A percentile compares a stretch with the other conserved stretches of the same genome.
phyloP scores from a whole-genome alignment of 2,797 vertebrate species.

The Gymnothorax javanicus region DNA sequence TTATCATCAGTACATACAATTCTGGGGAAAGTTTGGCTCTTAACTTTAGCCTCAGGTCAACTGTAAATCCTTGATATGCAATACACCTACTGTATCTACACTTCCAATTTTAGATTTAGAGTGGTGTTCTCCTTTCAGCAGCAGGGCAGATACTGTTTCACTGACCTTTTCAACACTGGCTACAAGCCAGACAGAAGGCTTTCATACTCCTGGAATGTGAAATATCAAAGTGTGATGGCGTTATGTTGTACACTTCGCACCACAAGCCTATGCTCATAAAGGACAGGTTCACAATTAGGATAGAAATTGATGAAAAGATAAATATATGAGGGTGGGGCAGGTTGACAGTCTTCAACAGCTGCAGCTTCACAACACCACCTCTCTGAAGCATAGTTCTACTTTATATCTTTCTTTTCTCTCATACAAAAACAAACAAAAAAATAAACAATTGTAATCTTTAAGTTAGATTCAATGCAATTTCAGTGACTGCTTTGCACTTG shows the following conservation, averaged over 20 bases:
- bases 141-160: background rate
- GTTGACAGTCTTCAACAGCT: background rate
- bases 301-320: background rate
- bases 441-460: too few species aligned
- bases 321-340: background rate
- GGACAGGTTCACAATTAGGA: too few species aligned
- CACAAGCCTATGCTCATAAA: background rate
- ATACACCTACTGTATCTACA: slow-evolving; percentile 8
- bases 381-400: background rate
- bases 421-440: too few species aligned
- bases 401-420: background rate
- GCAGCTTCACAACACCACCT: background rate
- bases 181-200: background rate
- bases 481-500: background rate
- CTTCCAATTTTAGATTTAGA: slow-evolving; percentile 1
- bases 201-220: slow-evolving; percentile 10
- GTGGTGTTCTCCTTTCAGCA: slow-evolving; percentile 14
- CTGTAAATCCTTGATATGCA: background rate
- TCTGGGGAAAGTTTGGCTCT: background rate
- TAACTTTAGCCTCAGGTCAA: background rate
- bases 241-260: background rate
- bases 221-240: background rate
- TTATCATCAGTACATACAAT: background rate
- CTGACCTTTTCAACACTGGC: slow-evolving; percentile 20
- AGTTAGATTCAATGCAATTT: background rate